Evolutionary conservation across 2,113 vertebrate genomes (phyloP), one percentile per base, ranked within the genome.

Genomic region (Catharus minimus): DNA sequence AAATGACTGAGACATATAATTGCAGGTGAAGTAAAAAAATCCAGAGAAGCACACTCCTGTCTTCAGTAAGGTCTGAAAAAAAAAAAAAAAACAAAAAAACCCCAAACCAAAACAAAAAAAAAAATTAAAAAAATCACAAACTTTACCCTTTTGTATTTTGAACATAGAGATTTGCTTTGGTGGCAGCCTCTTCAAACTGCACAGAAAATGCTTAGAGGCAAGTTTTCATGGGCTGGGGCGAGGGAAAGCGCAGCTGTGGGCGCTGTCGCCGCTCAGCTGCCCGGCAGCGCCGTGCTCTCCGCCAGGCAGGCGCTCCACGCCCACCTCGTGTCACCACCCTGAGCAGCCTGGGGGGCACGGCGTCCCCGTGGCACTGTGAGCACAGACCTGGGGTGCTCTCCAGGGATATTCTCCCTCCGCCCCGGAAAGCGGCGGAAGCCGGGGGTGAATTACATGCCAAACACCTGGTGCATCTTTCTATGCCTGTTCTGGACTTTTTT

Each of bases 1-100:
- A 98, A 98, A 99, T 95, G 97, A 98, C 96, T 96, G 95, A 98
- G 98, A 98, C 98, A 88, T 95, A 97, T 81, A 96, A 97, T 97
- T 24, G 95, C 96, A 97, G 97, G 96, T 96, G 94, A 98, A 97
- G 95, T 97, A 95, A 95, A 97, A 97, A 97, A 96, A 96, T 97
- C 96, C 95, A 95, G 96, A 97, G 95, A 97, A 97, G 96, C 94
- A 96, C 90, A 94, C 95, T 97, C 95, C 95, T 95, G 92, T 85
- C 90, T 95, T 96, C 83, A 90, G 91, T 96, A 96, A 95, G 84
- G 89, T 94, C 80, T 90, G 67, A 76, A 93, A 95, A 92, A 95
- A 96, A 95, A 75, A 68, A 62, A 41, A 18, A 64, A 27, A 68
- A 83, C 94, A 95, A 95, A 92, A 95, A 96, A 95, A 96, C 33